These are phyloP conservation scores for Archaeoteleia sp. DNA, from an alignment of 2,888 invertebrate genomes.

Conservation along the genomic window DNA sequence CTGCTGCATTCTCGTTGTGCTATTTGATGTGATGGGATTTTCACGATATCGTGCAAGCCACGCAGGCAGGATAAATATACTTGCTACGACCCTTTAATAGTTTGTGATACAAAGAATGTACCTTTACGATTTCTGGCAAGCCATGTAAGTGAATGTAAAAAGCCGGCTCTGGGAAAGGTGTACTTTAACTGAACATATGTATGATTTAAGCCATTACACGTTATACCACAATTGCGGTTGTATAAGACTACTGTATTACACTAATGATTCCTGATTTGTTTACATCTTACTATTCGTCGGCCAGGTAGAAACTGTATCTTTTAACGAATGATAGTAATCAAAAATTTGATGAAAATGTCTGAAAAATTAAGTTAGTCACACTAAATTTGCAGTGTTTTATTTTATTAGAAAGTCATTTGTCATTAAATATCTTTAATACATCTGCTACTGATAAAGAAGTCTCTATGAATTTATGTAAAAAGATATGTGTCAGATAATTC, in stretches of 20 bases:
- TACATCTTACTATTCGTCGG: too few species aligned
- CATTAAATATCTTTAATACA: conserved; percentile 1
- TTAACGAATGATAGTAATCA: too few species aligned
- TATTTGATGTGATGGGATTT: conserved; percentile 36
- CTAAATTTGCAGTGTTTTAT: conserved; percentile 10
- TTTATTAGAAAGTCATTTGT: not conserved
- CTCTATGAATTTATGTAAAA: conserved; percentile 1
- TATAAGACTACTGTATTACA: conserved; percentile 17
- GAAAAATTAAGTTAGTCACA: too few species aligned
- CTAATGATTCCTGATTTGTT: conserved; percentile 56
- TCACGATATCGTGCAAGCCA: conserved; percentile 34
- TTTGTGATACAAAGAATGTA: conserved; percentile 14
- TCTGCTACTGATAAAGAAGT: conserved; percentile 1
- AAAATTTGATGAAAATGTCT: too few species aligned
- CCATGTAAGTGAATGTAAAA: conserved; percentile 20
- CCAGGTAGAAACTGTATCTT: too few species aligned
- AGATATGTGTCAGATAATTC: too few species aligned
- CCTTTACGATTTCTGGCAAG: not conserved
- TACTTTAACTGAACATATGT: conserved; percentile 22
- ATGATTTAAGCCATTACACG: conserved; percentile 42
- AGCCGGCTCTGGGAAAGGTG: conserved; percentile 5
- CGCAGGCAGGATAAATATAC: conserved; percentile 35
- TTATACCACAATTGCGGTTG: conserved; percentile 20
- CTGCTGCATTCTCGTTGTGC: conserved; percentile 54
- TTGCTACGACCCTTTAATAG: conserved; percentile 13